Conservation (phyloP, 1,140 invertebrate genomes). For the Cotesia chilonis region DNA sequence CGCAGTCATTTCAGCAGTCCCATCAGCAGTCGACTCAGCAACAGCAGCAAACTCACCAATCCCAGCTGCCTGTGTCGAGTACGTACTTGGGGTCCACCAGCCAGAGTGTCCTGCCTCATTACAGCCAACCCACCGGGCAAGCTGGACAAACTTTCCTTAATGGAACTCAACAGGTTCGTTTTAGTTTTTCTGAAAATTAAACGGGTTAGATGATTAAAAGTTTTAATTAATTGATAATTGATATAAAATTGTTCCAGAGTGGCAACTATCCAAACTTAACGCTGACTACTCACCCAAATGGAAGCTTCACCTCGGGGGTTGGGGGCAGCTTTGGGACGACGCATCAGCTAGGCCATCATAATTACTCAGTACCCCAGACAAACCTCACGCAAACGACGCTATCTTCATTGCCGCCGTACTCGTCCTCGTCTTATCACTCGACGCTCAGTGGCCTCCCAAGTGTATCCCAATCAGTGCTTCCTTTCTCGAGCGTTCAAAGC, state of each 20-base stretch:
- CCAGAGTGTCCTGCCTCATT: slow-evolving; percentile 59
- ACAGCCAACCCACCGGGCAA: slow-evolving; percentile 53
- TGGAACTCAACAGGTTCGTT: slow-evolving; percentile 56
- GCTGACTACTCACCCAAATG: slow-evolving; percentile 59
- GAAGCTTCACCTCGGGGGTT: slow-evolving; percentile 55
- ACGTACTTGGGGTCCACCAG: slow-evolving; percentile 58
- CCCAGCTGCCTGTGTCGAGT: slow-evolving; percentile 56
- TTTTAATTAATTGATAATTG: slow-evolving; percentile 17
- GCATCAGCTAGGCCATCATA: slow-evolving; percentile 55
- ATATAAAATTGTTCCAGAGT: slow-evolving; percentile 47
- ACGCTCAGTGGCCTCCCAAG: slow-evolving; percentile 55
- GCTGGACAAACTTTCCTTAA: slow-evolving; percentile 57
- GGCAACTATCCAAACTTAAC: slow-evolving; percentile 60
- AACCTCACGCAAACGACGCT: slow-evolving; percentile 54
- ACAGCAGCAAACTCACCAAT: slow-evolving; percentile 48
- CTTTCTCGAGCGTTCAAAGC: slow-evolving; percentile 57
- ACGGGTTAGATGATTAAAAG: slow-evolving; percentile 7
- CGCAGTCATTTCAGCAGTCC: slow-evolving; percentile 57
- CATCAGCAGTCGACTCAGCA: slow-evolving; percentile 30
- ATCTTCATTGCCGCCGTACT: slow-evolving; percentile 56
- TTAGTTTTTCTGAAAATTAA: slow-evolving; percentile 51
- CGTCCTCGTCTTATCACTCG: slow-evolving; percentile 58
- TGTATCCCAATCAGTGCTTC: slow-evolving; percentile 56
- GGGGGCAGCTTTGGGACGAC: slow-evolving; percentile 50
- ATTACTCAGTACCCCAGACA: slow-evolving; percentile 56